These are phyloP conservation scores for Hirundo rustica DNA, from an alignment of 2,797 vertebrate species.

Conservation along the genomic window DNA sequence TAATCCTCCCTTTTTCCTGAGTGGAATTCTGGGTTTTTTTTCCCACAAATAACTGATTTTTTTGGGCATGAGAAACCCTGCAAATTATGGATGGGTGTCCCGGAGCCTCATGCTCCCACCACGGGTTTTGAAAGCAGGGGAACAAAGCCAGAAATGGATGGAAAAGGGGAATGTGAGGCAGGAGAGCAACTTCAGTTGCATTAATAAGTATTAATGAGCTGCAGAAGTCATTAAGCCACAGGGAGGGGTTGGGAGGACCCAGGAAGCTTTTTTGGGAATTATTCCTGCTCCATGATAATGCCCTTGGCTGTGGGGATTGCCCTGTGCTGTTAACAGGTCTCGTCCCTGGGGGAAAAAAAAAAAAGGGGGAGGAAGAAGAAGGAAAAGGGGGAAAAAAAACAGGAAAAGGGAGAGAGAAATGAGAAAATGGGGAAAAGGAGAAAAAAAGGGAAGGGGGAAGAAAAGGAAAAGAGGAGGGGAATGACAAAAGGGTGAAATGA, in stretches of 20 bases:
- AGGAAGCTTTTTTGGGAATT: not conserved
- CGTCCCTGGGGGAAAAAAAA: not conserved
- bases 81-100: not conserved
- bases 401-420: not conserved
- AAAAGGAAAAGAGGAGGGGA: not conserved
- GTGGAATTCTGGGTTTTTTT: not conserved
- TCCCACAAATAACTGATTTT: rapidly evolving
- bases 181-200: not conserved
- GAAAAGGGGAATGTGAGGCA: not conserved
- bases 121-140: not conserved
- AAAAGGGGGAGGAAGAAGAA: not conserved
- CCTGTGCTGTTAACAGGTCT: not conserved
- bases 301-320: not conserved
- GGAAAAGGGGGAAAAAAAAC: rapidly evolving
- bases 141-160: not conserved
- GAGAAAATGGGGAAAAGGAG: not conserved
- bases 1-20: not conserved
- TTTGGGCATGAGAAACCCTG: not conserved
- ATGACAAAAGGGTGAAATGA: not conserved
- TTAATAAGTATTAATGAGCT: not conserved
- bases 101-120: not conserved
- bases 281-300: not conserved
- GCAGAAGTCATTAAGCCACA: not conserved
- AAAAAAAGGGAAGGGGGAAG: not conserved
- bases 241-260: rapidly evolving